Base-by-base conservation (phyloP, 2,888 invertebrate genomes). In the Timandra comae region DNA sequence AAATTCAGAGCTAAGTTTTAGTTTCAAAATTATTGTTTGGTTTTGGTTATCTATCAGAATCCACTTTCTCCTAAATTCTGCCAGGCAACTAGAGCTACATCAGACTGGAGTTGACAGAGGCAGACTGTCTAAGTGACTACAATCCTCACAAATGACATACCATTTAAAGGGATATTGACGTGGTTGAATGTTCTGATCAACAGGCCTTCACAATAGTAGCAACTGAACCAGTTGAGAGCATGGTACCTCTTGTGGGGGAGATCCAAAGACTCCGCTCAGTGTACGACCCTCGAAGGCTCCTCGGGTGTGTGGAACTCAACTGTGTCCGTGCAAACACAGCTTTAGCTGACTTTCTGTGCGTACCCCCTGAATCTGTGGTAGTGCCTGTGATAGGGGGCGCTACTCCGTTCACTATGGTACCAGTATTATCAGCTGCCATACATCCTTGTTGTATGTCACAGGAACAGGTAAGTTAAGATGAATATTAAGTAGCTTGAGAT, bases 311-410 rank as follows among this genome's bases (percentile, higher is more conserved):
- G 10, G 90, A 91, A 35, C 68, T 92, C 29, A 91, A 93, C 72
- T 87, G 91, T 38, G 90, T 93, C 21, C 77, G 92, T 38, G 90
- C 92, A 0, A 91, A 90, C 64, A 89, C 91, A 1, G 91, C 92
- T 52, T 79, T 93, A 12, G 89, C 91, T 1, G 90, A 91, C 57
- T 88, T 89, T 31, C 55, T 90, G 68, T 76, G 86, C 7, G 70
- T 88, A 23, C 89, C 90, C 33, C 90, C 91, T 0, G 79, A 88
- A 45, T 63, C 86, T 3, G 89, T 91, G 3, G 80, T 86, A 29
- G 88, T 91, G 23, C 92, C 93, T 0, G 91, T 93, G 1, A 63
- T 87, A 7, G 92, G 92, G 2, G 93, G 93, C 2, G 91, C 91
- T 55, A 87, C 90, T n/a, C 87, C 91, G 0, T 70, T 81, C 12